Percentiles rank a stretch among this genome's conserved stretches.
Conservation (phyloP, 2,797 vertebrate genomes). For the Thalassophryne amazonica region DNA sequence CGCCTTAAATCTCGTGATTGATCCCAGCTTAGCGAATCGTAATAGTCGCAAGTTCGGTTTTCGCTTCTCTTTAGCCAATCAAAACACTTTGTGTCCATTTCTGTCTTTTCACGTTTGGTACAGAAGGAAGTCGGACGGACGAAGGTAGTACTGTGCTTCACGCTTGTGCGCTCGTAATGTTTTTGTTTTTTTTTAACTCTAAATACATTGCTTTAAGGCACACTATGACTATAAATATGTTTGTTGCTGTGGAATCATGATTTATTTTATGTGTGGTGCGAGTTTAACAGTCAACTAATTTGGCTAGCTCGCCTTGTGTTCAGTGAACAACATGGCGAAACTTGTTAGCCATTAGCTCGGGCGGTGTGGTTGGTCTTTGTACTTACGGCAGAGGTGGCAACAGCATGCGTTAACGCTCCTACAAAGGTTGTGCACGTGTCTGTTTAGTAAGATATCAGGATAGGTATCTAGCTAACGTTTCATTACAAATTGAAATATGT, state of each 20-base stretch:
- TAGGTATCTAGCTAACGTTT: no score
- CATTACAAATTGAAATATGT: no score
- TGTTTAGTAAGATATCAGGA: no score
- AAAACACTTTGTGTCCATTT: fast-evolving
- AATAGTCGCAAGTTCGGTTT: fast-evolving
- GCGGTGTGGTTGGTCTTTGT: constrained; percentile 6
- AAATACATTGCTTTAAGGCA: not conserved
- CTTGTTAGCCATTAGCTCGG: constrained; percentile 42
- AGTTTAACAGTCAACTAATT: constrained; percentile 20
- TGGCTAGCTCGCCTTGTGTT: constrained; percentile 26
- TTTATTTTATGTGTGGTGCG: not conserved
- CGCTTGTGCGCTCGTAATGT: constrained; percentile 51
- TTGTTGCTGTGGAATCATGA: fast-evolving
- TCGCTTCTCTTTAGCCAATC: constrained; percentile 57
- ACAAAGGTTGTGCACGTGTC: no score
- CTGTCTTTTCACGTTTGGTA: constrained; percentile 34
- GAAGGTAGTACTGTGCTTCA: constrained; percentile 37
- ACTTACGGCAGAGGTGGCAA: no score
- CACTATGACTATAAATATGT: not conserved
- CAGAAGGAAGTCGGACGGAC: constrained; percentile 50
- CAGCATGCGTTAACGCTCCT: no score
- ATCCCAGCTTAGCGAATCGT: constrained; percentile 43
- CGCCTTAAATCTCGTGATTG: constrained; percentile 24
- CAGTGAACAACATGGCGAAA: constrained; percentile 70
- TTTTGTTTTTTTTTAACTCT: not conserved